phyloP scores from a whole-genome alignment of 1,140 invertebrate species.

The Sarcophaga bullata region DNA sequence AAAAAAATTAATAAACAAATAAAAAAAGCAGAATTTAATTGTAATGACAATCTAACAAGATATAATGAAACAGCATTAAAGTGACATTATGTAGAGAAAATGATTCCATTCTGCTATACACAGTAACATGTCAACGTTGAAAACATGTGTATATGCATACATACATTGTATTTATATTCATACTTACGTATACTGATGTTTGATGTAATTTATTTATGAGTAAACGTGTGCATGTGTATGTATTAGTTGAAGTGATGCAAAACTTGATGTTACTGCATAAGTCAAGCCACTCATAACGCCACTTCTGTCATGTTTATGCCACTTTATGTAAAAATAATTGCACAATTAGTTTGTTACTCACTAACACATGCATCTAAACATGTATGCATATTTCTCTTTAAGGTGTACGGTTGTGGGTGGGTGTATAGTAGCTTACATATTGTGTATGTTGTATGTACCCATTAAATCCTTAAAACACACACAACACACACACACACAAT shows the following conservation, averaged over 20 bases:
- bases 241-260: slow-evolving; percentile 21
- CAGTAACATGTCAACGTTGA: background rate
- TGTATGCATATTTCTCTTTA: background rate
- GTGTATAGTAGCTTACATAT: too few species aligned
- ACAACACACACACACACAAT: background rate
- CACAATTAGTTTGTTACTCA: slow-evolving; percentile 64
- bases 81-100: slow-evolving; percentile 18
- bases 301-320: slow-evolving; percentile 65
- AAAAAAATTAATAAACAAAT: background rate
- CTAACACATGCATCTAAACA: background rate
- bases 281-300: slow-evolving; percentile 46
- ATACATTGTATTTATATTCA: too few species aligned
- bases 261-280: slow-evolving; percentile 56
- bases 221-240: background rate
- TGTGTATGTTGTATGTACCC: too few species aligned
- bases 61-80: slow-evolving; percentile 12
- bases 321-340: slow-evolving; percentile 66
- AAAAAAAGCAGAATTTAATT: background rate
- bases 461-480: too few species aligned
- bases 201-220: background rate
- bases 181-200: background rate
- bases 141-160: background rate
- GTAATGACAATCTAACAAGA: slow-evolving; percentile 9
- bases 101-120: background rate
- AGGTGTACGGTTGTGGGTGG: too few species aligned